Evolutionary conservation across 53 echinoderm and acorn worm species (phyloP), one percentile per base, ranked within the genome.

Genomic region (Glandiceps talaboti): DNA sequence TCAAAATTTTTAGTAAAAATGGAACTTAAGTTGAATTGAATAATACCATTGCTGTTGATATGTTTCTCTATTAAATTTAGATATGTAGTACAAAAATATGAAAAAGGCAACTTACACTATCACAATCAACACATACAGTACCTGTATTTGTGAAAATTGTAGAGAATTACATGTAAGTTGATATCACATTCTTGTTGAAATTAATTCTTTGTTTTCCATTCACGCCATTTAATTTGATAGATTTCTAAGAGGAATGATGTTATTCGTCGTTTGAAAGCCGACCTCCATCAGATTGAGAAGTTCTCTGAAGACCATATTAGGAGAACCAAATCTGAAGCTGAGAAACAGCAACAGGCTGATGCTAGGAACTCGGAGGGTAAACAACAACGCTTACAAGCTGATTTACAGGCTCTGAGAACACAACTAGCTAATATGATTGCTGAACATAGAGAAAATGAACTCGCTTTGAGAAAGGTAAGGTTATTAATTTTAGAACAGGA

Each of bases 271-370:
- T 79, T 97, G 74, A 97, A 97, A 83, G 88, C 90, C 14, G 97
- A 97, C 77, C 86, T 92, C 32, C 92, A 97, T 77, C 97, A 97
- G 76, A 87, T 97, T 32, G 97, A 97, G 86, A 97, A 97, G 83
- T 97, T 97, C 81, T 97, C 97, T 0, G 97, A 97, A 76, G 97
- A 97, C 45, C 97, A 97, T 86, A 97, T 97, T 74, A 85, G 93
- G 14, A 85, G 97, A 33, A 97, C 97, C 29, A 90, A 92, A 76
- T 88, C 88, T 0, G 94, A 94, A 75, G 86, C 94, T 29, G 94
- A 94, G 30, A 94, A 94, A 45, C 91, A 92, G 80, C 92, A 94
- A 83, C 94, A 94, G 82, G 92, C 94, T 14, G 94, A 94, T 79
- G 45, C 78, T 28, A 94, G 91, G 83, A 94, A 92, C 83, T 92